Base-by-base conservation (phyloP, 2,888 invertebrate species). In the Lumbricus terrestris region DNA sequence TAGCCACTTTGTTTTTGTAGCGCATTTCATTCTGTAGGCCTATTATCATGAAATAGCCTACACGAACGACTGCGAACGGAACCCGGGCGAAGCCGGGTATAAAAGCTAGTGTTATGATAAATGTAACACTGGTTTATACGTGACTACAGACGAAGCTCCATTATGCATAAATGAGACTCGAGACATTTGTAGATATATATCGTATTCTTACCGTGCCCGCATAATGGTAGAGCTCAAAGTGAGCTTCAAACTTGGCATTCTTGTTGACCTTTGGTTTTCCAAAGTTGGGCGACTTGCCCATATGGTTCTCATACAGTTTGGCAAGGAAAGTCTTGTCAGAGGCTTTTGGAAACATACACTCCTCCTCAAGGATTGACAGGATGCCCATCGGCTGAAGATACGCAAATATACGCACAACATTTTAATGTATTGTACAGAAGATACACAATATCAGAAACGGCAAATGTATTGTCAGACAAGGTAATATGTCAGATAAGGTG, bases 341-440 rank as follows among this genome's bases (percentile, higher is more conserved):
- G 95, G 99, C 99, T 96, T 99, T 90, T 96, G 99, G 99, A 97
- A 99, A 99, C 98, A 99, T 99, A 97, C 98, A 99, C 96, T 99
- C 99, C 97, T 99, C 99, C 96, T 99, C 99, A 96, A 99, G 98
- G 96, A 99, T 99, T 96, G 99, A 99, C 96, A 99, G 97, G 96
- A 99, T 98, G 97, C 99, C 99, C 98, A 99, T 98, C 95, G 99
- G 99, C 99, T 99, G 96, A 82, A 88, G 35, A 47, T 6, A 85
- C 6, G 5, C n/a, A 83, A 23, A 85, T 6, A 18, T 6, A 83
- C 54, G 29, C 54, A 54, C 69, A 69, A 29, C 0, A n/a, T n/a
- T 69, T 69, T 8, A 69, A 69, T 16, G n/a, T n/a, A 8, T 16
- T n/a, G n/a, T n/a, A n/a, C n/a, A n/a, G n/a, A n/a, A 2, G 20